phyloP scores from a whole-genome alignment of 2,113 vertebrate species.

The Cheilinus undulatus region DNA sequence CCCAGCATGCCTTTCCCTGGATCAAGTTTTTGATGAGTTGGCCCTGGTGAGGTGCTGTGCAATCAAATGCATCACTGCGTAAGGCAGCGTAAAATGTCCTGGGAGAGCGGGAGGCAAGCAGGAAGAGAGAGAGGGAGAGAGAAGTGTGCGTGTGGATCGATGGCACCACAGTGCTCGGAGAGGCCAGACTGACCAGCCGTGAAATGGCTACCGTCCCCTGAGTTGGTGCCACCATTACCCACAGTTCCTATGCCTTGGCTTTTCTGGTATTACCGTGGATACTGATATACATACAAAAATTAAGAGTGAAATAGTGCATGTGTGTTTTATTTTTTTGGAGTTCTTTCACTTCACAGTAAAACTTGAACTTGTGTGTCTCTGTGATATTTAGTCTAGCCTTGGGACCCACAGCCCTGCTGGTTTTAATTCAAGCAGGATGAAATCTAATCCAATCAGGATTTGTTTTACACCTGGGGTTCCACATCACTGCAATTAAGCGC shows the following conservation, averaged over 20 bases:
- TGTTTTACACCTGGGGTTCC: conserved; percentile 41
- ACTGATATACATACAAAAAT: conserved; percentile 21
- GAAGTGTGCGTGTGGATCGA: conserved; percentile 59
- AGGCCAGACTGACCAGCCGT: conserved; percentile 73
- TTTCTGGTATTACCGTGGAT: conserved; percentile 9
- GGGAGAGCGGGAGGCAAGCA: conserved; percentile 41
- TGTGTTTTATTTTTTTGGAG: background rate
- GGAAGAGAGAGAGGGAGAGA: conserved; percentile 29
- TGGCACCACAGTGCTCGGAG: conserved; percentile 52
- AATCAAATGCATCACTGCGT: conserved; percentile 81
- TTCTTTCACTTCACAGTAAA: background rate
- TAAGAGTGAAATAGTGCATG: conserved; percentile 1
- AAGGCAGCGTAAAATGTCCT: conserved; percentile 70
- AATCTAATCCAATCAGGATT: conserved; percentile 45
- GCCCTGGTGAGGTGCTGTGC: conserved; percentile 71
- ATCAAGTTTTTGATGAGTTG: conserved; percentile 72
- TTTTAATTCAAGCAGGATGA: conserved; percentile 48
- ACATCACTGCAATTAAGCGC: conserved; percentile 53
- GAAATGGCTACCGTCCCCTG: conserved; percentile 71
- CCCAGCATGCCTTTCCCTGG: conserved; percentile 54
- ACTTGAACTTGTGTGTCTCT: background rate
- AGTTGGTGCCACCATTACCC: conserved; percentile 51
- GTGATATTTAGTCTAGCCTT: conserved; percentile 23
- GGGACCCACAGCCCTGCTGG: conserved; percentile 21
- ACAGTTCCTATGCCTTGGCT: conserved; percentile 7